Evolutionary conservation across 2,888 invertebrate species (phyloP), one percentile per base, ranked within the genome.

Genomic region (Pristionchus exspectatus): DNA sequence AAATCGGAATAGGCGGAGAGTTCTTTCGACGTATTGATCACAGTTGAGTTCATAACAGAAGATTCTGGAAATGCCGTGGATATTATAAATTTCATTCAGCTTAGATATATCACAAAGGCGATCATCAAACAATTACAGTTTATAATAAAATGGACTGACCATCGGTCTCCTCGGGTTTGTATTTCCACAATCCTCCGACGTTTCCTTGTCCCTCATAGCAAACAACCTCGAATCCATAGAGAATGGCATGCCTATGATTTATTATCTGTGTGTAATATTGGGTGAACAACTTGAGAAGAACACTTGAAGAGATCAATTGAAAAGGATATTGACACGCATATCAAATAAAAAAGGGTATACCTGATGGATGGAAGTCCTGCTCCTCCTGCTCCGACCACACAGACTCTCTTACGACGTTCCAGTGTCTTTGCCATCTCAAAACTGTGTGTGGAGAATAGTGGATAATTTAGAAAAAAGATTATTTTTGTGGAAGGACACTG

Each of bases 1-100:
- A 95, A 96, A 92, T 96, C 95, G 88, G 95, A 95, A 92, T 93
- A 95, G n/a, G 95, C 94, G 16, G 92, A 94, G 90, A 95, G 93
- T 90, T 95, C 95, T 56, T 95, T 95, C 87, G 94, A 94, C 12
- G 95, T 94, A 91, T 95, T 95, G 90, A 95, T 95, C 63, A 95
- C 92, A 0, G 95, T 95, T 10, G 93, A 93, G 38, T 94, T 92
- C 93, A 95, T 95, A 14, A 95, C 95, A 0, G 94, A 95, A 0
- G 94, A 94, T 27, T 94, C 92, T 85, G 93, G 93, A 93, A 12
- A 14, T 9, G 30, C 1, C 9, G 44, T 12, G 5, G 2, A 14
- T 21, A n/a, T 72, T 72, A 16, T 1, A 4, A 24, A n/a, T 72
- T 33, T 4, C 14, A 27, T n/a, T n/a, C n/a, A 12, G 69, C n/a